Evolutionary conservation across 2,888 invertebrate species (phyloP).

Genomic region (Scaptomyza reducta): DNA sequence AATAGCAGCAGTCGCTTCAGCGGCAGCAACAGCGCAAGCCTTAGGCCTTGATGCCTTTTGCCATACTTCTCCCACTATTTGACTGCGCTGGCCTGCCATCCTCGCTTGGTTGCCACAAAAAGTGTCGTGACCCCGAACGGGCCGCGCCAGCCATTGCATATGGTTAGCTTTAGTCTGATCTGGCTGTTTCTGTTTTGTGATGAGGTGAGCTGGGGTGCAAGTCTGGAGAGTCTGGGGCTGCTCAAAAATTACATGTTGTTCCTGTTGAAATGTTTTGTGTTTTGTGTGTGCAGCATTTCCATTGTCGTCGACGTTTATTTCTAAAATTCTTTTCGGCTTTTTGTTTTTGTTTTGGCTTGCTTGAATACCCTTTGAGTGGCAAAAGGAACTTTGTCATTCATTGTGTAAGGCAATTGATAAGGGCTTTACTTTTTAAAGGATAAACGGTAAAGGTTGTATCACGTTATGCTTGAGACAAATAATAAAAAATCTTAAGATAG

Average conservation of each 20-base stretch:
- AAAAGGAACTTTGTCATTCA: conserved; percentile 13
- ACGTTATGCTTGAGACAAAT: too few relatives aligned
- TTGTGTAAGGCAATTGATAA: background rate
- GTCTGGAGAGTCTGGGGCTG: conserved; percentile 46
- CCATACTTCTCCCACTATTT: conserved; percentile 82
- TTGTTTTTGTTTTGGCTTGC: conserved; percentile 24
- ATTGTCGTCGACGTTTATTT: conserved; percentile 74
- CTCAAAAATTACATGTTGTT: conserved; percentile 78
- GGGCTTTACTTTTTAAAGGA: too few relatives aligned
- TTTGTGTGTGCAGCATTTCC: conserved; percentile 66
- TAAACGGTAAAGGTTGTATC: too few relatives aligned
- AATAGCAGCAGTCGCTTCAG: conserved; percentile 32
- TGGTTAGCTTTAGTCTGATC: conserved; percentile 63
- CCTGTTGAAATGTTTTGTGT: conserved; percentile 77
- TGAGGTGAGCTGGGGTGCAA: conserved; percentile 38
- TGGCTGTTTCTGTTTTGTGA: conserved; percentile 26
- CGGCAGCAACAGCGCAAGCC: conserved; percentile 35
- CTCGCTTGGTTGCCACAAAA: conserved; percentile 70
- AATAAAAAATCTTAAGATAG: too few relatives aligned
- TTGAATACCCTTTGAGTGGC: conserved; percentile 45
- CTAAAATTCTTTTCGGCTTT: conserved; percentile 53
- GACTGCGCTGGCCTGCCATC: conserved; percentile 60
- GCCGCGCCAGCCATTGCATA: conserved; percentile 64
- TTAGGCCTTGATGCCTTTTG: conserved; percentile 63
- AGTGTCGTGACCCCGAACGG: conserved; percentile 83